A percentile compares a stretch with the other conserved stretches of the same genome.
These are phyloP conservation scores for Spizaetus ornatus DNA, from an alignment of 2,113 vertebrate genomes.

Conservation along the genomic window DNA sequence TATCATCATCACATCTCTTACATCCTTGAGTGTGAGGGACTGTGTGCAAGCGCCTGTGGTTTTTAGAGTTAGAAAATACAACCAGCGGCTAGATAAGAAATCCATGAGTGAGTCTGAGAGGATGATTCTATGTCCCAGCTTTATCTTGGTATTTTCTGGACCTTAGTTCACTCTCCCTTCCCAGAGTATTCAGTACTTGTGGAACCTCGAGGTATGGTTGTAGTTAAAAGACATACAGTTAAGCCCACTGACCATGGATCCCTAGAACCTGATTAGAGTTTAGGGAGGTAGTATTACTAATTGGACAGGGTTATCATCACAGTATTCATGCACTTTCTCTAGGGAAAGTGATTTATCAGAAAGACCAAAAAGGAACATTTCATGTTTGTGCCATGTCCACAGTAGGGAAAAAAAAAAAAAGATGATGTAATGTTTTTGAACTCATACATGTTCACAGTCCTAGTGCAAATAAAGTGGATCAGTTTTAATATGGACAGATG, in stretches of 20 bases:
- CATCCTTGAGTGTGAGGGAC: neutral
- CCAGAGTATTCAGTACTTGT: neutral
- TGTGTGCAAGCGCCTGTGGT: neutral
- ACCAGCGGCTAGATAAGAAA: neutral
- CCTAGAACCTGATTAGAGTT: neutral
- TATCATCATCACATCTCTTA: neutral
- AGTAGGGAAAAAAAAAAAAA: neutral
- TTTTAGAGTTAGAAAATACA: neutral
- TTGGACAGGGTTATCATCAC: neutral
- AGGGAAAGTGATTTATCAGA: neutral
- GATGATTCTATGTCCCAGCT: neutral
- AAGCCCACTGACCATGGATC: neutral
- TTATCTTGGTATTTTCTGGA: neutral
- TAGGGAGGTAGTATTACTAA: neutral
- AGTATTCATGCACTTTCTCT: neutral
- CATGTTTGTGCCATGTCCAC: neutral
- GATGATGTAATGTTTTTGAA: neutral
- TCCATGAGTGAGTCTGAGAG: neutral
- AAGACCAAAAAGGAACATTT: neutral
- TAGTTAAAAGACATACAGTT: neutral
- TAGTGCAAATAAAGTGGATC: neutral
- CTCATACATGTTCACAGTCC: neutral
- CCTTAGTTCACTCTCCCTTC: neutral
- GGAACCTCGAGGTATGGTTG: neutral
- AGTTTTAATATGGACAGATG: neutral